Evolutionary conservation across 2,888 invertebrate genomes (phyloP).

Genomic region (Prosapia bicincta): DNA sequence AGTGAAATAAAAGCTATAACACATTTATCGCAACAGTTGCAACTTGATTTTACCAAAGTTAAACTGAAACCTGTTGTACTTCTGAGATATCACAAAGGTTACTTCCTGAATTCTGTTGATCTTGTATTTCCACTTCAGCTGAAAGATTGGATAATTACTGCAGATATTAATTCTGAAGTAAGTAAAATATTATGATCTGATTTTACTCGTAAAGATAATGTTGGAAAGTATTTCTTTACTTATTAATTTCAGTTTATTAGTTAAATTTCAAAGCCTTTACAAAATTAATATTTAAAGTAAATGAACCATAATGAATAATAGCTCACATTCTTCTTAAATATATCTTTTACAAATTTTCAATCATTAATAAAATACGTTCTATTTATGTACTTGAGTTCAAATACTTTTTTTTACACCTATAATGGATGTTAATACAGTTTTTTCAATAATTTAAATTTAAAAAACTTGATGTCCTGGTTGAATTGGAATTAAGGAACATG

Average conservation of each 20-base stretch:
- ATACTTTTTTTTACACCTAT: no score
- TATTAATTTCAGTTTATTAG: neutral
- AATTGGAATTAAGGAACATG: no score
- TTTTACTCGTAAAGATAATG: no score
- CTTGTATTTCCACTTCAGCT: constrained; percentile 14
- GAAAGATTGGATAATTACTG: constrained; percentile 6
- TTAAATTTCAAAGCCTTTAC: neutral
- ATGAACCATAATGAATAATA: no score
- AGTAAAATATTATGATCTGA: neutral
- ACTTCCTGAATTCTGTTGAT: constrained; percentile 28
- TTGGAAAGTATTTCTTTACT: neutral
- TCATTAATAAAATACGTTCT: no score
- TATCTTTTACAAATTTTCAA: no score
- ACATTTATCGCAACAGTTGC: neutral
- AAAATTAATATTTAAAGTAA: no score
- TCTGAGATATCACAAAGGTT: constrained; percentile 17
- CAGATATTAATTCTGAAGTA: constrained; percentile 23
- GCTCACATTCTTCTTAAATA: no score
- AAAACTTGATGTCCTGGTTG: no score
- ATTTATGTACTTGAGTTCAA: no score
- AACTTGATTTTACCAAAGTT: neutral
- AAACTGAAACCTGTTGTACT: constrained; percentile 6
- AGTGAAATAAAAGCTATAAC: neutral
- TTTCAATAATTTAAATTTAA: no score
- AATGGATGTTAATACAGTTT: no score